Evolutionary conservation across 1,140 invertebrate genomes (phyloP), one percentile per base, ranked within the genome.

Genomic region (Chironomus tepperi): DNA sequence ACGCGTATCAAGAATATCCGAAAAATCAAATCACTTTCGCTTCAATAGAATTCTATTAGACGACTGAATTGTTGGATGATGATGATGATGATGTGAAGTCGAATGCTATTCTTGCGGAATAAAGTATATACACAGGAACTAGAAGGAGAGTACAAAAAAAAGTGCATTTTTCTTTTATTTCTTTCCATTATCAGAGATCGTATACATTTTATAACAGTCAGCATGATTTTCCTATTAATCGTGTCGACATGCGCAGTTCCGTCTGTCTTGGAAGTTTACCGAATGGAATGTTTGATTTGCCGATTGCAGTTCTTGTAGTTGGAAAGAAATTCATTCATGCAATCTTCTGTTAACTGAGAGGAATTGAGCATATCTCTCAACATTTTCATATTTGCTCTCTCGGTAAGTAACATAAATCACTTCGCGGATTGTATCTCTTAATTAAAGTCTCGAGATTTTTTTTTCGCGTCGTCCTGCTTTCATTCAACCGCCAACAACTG

Each of bases 11-110:
- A 34, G 24, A 34, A 34, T 2, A 34, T 34, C 24, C 24, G 24
- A 34, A 34, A 34, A 34, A 57, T 57, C 47, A n/a, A 57, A 57
- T 57, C 47, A 57, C 47, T 57, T 57, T 57, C 47, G 47, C 47
- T 57, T 57, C 47, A 57, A 57, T 57, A 57, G 47, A 57, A 57
- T 57, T 57, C 47, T 57, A 57, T 57, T 57, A 57, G 47, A 57
- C 47, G 47, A 57, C 47, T 57, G 12, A 57, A 57, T 57, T 57
- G 47, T 57, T 57, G 47, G 47, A 57, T 57, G 47, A 57, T 57
- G 47, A 57, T 57, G 47, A 57, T 57, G 47, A 57, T 57, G 47
- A 57, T 57, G 47, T 57, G 47, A 57, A 57, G 47, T 57, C 47
- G 47, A 57, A 57, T 57, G 47, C 47, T 57, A 57, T 57, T 57